These are phyloP conservation scores for Patella pellucida DNA, from an alignment of 2,888 invertebrate species.

Conservation along the genomic window DNA sequence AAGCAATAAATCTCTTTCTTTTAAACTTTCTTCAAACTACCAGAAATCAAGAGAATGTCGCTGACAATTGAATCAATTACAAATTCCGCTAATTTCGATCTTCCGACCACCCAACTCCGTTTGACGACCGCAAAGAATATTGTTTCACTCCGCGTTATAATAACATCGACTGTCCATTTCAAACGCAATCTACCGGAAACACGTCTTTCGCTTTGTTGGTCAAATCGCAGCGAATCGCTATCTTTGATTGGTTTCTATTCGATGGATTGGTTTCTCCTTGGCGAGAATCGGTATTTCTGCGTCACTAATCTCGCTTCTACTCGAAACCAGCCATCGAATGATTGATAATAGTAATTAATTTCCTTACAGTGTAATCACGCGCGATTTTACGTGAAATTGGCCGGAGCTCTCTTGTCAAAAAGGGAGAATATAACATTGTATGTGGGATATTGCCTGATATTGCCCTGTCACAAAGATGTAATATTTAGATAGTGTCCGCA, in stretches of 20 bases:
- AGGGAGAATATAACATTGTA: constrained; percentile 9
- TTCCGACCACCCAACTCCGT: no score
- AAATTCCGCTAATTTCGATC: no score
- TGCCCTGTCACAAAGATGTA: constrained; percentile 1
- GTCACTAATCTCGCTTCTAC: not conserved
- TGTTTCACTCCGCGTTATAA: not conserved
- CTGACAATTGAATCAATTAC: no score
- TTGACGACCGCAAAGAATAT: not conserved
- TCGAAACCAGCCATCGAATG: not conserved
- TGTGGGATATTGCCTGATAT: not conserved
- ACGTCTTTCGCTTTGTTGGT: not conserved
- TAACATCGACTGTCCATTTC: not conserved
- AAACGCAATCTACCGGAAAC: not conserved
- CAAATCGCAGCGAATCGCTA: not conserved
- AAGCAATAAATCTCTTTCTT: no score
- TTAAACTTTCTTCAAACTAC: no score
- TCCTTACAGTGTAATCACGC: constrained; percentile 9
- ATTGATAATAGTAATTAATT: constrained; percentile 11
- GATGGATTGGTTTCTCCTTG: not conserved
- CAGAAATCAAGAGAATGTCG: no score
- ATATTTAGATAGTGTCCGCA: constrained; percentile 2
- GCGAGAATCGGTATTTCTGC: not conserved
- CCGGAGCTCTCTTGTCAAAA: constrained; percentile 10
- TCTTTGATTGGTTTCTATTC: not conserved
- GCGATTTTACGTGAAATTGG: constrained; percentile 10